Evolutionary conservation across 2,888 invertebrate species (phyloP).

Genomic region (Idaea dimidiata): DNA sequence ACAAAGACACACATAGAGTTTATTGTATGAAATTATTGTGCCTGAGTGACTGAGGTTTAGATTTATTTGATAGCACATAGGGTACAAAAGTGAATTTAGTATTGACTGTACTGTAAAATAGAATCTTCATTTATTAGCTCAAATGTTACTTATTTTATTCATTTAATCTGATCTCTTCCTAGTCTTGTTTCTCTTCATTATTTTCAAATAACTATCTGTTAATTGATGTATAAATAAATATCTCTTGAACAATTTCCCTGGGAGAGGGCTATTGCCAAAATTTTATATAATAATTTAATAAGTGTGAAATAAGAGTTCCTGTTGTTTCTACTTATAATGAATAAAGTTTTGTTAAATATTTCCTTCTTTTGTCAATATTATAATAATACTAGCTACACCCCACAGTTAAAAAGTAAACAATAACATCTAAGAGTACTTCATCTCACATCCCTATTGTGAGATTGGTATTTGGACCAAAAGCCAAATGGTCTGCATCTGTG

Average conservation of each 20-base stretch:
- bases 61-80: conserved; percentile 24
- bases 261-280: not conserved
- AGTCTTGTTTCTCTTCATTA: not conserved
- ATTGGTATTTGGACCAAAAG: no score
- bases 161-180: not conserved
- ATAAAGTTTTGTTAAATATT: conserved; percentile 30
- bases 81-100: conserved; percentile 29
- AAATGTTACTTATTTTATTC: not conserved
- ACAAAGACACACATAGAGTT: no score
- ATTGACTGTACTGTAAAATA: conserved; percentile 7
- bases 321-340: conserved; percentile 21
- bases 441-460: no score
- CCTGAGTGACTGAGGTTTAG: not conserved
- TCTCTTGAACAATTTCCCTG: not conserved
- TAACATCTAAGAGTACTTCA: no score
- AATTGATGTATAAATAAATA: not conserved
- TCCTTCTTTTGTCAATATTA: not conserved
- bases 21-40: no score
- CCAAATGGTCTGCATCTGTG: no score
- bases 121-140: not conserved
- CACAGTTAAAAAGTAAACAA: not conserved
- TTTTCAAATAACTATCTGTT: not conserved
- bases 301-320: conserved; percentile 2
- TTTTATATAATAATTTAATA: conserved; percentile 1
- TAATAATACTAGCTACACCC: not conserved